Evolutionary conservation across 2,113 vertebrate species (phyloP).

Genomic region (Hyla sarda): DNA sequence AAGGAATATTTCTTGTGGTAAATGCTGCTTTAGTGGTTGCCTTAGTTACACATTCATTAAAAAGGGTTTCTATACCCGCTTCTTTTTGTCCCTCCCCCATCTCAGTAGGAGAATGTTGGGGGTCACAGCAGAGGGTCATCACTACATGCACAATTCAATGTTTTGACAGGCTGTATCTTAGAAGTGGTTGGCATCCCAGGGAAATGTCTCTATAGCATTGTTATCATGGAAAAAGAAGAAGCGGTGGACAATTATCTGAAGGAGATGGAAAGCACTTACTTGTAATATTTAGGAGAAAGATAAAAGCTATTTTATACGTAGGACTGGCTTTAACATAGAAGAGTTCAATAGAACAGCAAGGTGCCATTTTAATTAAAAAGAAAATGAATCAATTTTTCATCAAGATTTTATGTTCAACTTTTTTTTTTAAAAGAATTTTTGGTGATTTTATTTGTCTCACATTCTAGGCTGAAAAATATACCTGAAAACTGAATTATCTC

Average conservation of each 20-base stretch:
- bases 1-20: not conserved
- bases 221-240: not conserved
- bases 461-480: too few relatives aligned
- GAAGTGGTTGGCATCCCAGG: not conserved
- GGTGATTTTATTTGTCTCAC: too few relatives aligned
- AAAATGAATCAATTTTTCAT: too few relatives aligned
- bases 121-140: constrained; percentile 13
- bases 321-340: not conserved
- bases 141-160: constrained; percentile 7
- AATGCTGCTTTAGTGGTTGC: not conserved
- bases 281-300: not conserved
- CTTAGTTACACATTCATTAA: constrained; percentile 20
- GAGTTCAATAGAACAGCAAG: not conserved
- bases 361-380: not conserved
- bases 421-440: too few relatives aligned
- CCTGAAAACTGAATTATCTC: too few relatives aligned
- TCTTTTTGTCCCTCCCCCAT: not conserved
- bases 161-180: not conserved
- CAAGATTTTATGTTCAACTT: too few relatives aligned
- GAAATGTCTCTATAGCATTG: not conserved
- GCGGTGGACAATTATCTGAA: not conserved
- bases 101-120: constrained; percentile 9
- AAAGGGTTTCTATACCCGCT: not conserved
- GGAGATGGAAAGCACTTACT: not conserved
- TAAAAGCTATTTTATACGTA: not conserved